Evolutionary conservation across 2,888 invertebrate species (phyloP), one percentile per base, ranked within the genome.

Genomic region (Tachina lurida): DNA sequence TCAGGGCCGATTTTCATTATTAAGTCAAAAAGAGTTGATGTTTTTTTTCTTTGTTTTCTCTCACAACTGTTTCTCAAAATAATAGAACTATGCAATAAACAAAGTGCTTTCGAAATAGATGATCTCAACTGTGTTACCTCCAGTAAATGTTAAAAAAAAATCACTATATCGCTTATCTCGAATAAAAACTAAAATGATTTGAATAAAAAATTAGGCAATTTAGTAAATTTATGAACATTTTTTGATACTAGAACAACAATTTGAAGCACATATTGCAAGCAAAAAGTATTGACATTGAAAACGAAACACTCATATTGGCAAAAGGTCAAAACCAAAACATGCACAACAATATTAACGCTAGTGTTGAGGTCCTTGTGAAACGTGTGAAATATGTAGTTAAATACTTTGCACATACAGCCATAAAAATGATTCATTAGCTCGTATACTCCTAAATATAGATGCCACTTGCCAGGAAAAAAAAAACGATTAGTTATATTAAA

Each of bases 281-380:
- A 17, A 31, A 63, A 62, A 10, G 52, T 10, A 43, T 76, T 81
- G 80, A 19, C 80, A 84, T 81, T 84, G 73, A 84, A 60, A 77
- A 39, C 41, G 52, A 49, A 80, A 22, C 22, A 56, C 22, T 22
- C 7, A 79, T 74, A 70, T 62, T 62, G 62, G 39, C 19, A 63
- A 80, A 56, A 77, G 80, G 84, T 81, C 84, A 84, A 41, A 17
- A 56, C 62, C 10, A 39, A 12, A 54, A 41, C n/a, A 45, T 45
- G 17, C 22, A 70, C 8, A 43, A 12, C 2, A 12, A 9, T 60
- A 47, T 62, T 39, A 19, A 17, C 12, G 15, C 49, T 8, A 7
- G 31, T 31, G 31, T 31, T 31, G 31, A 31, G 31, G 39, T 60
- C 39, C 19, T 22, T 67, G 58, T 31, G 45, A 54, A 58, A 41